Evolutionary conservation across 2,888 invertebrate genomes (phyloP), one percentile per base, ranked within the genome.

Genomic region (Slavum lentiscoides): DNA sequence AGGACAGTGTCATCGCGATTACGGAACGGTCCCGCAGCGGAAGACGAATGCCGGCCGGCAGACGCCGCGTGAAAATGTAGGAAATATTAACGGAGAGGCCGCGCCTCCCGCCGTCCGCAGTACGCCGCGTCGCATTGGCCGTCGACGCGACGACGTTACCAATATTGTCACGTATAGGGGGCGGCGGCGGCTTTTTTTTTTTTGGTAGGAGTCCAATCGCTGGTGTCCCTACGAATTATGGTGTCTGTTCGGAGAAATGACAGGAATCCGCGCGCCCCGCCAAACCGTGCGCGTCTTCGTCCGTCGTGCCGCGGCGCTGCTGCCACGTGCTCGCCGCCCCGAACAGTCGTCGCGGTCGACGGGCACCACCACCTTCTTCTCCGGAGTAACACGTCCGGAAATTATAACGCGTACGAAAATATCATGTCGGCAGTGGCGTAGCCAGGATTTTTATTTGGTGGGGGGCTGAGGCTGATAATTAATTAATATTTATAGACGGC

Each of bases 131-230:
- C 13, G 30, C 30, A 30, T 30, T 30, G 30, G 30, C 30, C 30
- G 4, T 30, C 4, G 30, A 4, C 30, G n/a, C 66, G 66, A 66
- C 15, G n/a, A 11, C 19, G n/a, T n/a, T 7, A 13, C 8, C 17
- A 39, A 39, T 64, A 37, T 64, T 70, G 58, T 70, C 39, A 59
- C 15, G 15, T 74, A 39, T 23, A 39, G 67, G 67, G 58, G 74
- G 66, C 58, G 74, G 75, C 67, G 58, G 62, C 39, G 23, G 39
- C 43, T 43, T 43, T 6, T 43, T 43, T 43, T 59, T 21, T 77
- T 73, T 58, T 70, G 77, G 70, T 70, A 70, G 64, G 37, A 64
- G 64, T 80, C 77, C 77, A 80, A 80, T 70, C 75, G 55, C 70
- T 55, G 62, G 39, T 64, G 77, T 80, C 70, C 19, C 15, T 53